Conservation (phyloP, 2,113 vertebrate species). For the Colius striatus region DNA sequence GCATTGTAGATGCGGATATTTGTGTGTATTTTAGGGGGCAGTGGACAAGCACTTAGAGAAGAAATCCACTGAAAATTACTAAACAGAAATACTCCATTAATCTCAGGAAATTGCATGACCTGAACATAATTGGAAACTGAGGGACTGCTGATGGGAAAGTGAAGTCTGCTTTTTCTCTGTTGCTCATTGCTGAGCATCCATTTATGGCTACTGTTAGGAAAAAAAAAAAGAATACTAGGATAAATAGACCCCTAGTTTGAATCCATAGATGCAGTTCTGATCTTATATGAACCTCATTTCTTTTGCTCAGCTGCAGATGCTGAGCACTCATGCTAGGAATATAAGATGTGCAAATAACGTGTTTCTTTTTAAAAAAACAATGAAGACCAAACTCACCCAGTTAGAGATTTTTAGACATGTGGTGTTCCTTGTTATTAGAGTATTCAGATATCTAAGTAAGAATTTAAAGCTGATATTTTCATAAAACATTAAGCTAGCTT, state of each 20-base stretch:
- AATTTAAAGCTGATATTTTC: neutral
- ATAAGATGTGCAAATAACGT: neutral
- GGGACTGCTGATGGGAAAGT: neutral
- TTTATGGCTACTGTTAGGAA: neutral
- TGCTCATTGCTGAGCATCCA: neutral
- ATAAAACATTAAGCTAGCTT: neutral
- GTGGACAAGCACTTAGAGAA: neutral
- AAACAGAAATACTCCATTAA: neutral
- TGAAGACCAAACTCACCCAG: neutral
- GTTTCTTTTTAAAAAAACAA: neutral
- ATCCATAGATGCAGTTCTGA: neutral
- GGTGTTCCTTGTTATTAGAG: neutral
- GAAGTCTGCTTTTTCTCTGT: neutral
- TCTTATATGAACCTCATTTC: neutral
- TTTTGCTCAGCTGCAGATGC: neutral
- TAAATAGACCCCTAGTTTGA: neutral
- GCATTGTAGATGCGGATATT: neutral
- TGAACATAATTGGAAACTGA: neutral
- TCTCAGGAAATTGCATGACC: neutral
- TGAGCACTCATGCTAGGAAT: neutral
- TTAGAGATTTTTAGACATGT: neutral
- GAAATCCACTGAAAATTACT: neutral
- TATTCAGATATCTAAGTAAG: neutral
- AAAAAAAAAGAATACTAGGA: neutral
- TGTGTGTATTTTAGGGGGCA: neutral